Base-by-base conservation (phyloP, 2,797 vertebrate genomes). In the Austrolebias charrua region DNA sequence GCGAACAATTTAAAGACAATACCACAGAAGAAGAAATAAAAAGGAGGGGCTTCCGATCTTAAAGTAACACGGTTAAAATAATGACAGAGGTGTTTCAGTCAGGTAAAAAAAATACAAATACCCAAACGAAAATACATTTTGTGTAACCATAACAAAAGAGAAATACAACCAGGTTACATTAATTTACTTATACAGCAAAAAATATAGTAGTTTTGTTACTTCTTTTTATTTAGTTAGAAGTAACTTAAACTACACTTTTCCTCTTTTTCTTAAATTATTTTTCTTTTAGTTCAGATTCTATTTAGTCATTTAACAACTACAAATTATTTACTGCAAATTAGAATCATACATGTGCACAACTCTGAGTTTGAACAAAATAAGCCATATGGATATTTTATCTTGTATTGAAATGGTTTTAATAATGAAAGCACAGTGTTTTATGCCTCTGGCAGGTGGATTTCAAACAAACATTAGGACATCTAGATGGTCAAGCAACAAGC, bases 401-500 rank as follows among this genome's bases (percentile, higher is more conserved):
- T 31, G n/a, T 47, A 28, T 35, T 29, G 15, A 16, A 15, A 50
- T 8, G 14, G 28, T 45, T 29, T 31, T 58, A 33, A 5, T 19
- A 16, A 33, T 46, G 7, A 47, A 58, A 33, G 1, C 13, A 4
- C 3, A 4, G 7, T 18, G 16, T 28, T 46, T 16, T 46, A 16
- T 38, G 29, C 15, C 40, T 31, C 13, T 31, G 14, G 19, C 18
- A 8, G 4, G 5, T 1, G 19, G 55, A 33, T 18, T 4, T 1
- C 31, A 24, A 31, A 51, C 13, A 50, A 3, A 24, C 13, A 44
- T 19, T 33, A 13, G 53, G 52, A 38, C 7, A 20, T 15, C 54
- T 53, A 45, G 46, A 3, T 54, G 51, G 24, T 52, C 19, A 40
- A 20, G 4, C 10, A 60, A 63, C 29, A 66, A 33, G 15, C 18